Percentiles rank a stretch among this genome's conserved stretches.
Conservation (phyloP, 2,797 vertebrate genomes). For the Tenualosa ilisha region DNA sequence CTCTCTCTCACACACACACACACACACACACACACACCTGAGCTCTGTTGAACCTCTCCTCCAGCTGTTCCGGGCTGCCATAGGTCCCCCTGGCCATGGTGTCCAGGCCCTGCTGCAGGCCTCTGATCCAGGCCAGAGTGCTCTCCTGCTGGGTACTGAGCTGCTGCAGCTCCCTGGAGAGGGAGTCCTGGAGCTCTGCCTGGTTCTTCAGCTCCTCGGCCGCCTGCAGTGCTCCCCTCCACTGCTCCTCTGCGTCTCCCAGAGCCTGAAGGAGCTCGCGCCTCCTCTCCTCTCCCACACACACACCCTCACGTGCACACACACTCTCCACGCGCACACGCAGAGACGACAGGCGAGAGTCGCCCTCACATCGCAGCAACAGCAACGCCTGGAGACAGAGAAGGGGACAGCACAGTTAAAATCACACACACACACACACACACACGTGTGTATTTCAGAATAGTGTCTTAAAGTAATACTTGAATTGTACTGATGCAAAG, state of each 20-base stretch:
- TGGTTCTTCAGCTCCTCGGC: slow-evolving; percentile 52
- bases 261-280: slow-evolving; percentile 38
- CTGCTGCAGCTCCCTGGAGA: slow-evolving; percentile 58
- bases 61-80: slow-evolving; percentile 35
- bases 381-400: slow-evolving; percentile 68
- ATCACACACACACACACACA: background rate
- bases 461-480: too few species aligned
- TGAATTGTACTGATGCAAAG: too few species aligned
- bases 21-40: slow-evolving; percentile 72
- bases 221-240: slow-evolving; percentile 47
- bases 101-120: slow-evolving; percentile 73
- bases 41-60: slow-evolving; percentile 68
- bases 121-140: slow-evolving; percentile 74
- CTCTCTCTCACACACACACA: too few species aligned
- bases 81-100: slow-evolving; percentile 45
- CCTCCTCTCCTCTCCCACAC: slow-evolving; percentile 47
- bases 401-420: background rate
- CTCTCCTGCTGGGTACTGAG: slow-evolving; percentile 69
- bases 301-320: slow-evolving; percentile 46
- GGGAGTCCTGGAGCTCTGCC: slow-evolving; percentile 50
- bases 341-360: slow-evolving; percentile 62
- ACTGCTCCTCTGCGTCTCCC: slow-evolving; percentile 49
- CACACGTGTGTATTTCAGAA: too few species aligned
- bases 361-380: slow-evolving; percentile 63
- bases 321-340: slow-evolving; percentile 36